Evolutionary conservation across 2,113 vertebrate genomes (phyloP).

Genomic region (Alexandromys fortis): DNA sequence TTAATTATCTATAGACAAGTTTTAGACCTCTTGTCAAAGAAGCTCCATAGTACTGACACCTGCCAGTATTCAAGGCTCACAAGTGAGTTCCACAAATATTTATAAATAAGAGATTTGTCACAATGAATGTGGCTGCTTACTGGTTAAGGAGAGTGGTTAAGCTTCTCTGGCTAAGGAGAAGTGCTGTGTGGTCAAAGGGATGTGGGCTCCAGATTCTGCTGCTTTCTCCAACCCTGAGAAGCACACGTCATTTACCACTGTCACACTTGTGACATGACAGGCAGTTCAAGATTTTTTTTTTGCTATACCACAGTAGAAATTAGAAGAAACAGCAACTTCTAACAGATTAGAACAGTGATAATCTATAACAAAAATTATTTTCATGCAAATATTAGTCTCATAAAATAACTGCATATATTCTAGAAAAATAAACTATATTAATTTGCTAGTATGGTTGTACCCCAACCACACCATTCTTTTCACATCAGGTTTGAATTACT

Average conservation of each 20-base stretch:
- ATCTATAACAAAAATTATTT: background rate
- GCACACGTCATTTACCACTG: background rate
- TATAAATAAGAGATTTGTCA: constrained; percentile 14
- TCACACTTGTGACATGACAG: background rate
- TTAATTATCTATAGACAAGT: background rate
- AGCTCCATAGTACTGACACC: background rate
- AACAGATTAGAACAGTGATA: constrained; percentile 14
- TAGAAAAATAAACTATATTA: constrained; percentile 6
- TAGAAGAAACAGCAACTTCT: constrained; percentile 34
- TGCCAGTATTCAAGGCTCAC: background rate
- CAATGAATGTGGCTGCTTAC: background rate
- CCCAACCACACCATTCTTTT: background rate
- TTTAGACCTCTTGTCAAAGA: constrained; percentile 1
- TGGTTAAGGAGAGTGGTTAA: background rate
- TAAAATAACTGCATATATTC: background rate
- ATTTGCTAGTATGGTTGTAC: background rate
- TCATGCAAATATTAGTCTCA: background rate
- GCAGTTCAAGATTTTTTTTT: background rate
- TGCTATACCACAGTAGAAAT: constrained; percentile 34
- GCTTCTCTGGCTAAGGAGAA: background rate
- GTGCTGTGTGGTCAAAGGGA: background rate
- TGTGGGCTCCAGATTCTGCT: background rate
- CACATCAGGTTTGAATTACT: background rate
- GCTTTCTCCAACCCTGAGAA: background rate
- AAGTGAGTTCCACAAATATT: background rate